Conservation (phyloP, 2,113 vertebrate genomes). For the Hypocryptadius cinnamomeus region DNA sequence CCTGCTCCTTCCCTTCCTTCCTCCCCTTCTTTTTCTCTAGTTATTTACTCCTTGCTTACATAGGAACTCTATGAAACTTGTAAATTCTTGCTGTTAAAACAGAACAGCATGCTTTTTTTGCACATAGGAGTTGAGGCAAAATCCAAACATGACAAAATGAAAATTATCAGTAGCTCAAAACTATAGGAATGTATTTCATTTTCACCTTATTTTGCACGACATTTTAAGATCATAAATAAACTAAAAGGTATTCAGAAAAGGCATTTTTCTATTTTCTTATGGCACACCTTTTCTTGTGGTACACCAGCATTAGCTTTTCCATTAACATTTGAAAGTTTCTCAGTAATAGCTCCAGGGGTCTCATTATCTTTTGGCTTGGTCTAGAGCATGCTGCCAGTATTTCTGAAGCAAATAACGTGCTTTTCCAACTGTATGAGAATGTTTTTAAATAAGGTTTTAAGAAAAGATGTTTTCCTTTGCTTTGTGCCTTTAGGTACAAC, state of each 20-base stretch:
- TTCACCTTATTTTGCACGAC: not conserved
- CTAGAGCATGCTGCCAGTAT: not conserved
- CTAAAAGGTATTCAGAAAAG: not conserved
- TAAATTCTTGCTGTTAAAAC: not conserved
- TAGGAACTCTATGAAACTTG: not conserved
- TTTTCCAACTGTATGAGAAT: not conserved
- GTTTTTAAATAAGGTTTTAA: not conserved
- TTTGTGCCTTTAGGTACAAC: not conserved
- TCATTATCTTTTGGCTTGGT: conserved; percentile 5
- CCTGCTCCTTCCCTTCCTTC: not conserved
- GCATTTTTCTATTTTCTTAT: not conserved
- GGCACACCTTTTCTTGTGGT: not conserved
- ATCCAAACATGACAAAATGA: not conserved
- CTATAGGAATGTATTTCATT: not conserved
- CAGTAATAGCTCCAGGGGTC: not conserved
- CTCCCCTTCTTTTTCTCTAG: not conserved
- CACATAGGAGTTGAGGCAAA: not conserved
- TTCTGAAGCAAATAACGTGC: not conserved
- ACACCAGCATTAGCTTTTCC: not conserved
- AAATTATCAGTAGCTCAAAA: not conserved
- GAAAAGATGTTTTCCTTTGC: not conserved
- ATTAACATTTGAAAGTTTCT: not conserved
- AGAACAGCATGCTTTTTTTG: not conserved
- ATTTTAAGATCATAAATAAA: not conserved
- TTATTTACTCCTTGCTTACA: not conserved